Evolutionary conservation across 2,113 vertebrate genomes (phyloP).

Genomic region (Pollimyrus isidori): DNA sequence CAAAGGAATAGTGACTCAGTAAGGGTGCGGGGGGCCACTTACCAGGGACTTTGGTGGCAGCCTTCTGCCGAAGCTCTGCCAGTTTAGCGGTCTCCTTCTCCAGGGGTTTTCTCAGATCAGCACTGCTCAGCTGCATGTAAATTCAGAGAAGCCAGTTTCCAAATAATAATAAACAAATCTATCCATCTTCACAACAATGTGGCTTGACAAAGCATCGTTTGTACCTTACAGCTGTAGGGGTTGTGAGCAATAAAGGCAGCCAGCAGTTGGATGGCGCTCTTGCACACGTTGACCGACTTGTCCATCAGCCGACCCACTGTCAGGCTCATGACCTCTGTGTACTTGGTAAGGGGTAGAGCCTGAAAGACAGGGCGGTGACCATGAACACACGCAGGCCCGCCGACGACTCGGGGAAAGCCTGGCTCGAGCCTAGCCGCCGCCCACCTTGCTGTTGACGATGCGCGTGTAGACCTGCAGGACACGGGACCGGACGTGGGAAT

Average conservation of each 20-base stretch:
- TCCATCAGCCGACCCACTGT: slow-evolving; percentile 84
- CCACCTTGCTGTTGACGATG: slow-evolving; percentile 80
- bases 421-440: background rate
- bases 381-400: background rate
- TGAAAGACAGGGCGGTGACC: slow-evolving; percentile 32
- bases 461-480: slow-evolving; percentile 81
- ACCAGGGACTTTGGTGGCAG: slow-evolving; percentile 46
- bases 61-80: slow-evolving; percentile 63
- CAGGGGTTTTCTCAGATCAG: slow-evolving; percentile 72
- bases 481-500: slow-evolving; percentile 74
- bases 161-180: background rate
- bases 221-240: slow-evolving; percentile 92
- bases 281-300: slow-evolving; percentile 81
- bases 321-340: slow-evolving; percentile 76
- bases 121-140: slow-evolving; percentile 68
- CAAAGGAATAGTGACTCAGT: background rate
- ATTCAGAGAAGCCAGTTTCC: background rate
- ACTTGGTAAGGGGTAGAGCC: slow-evolving; percentile 79
- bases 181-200: background rate
- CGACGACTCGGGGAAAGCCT: background rate
- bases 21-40: background rate
- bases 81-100: slow-evolving; percentile 79
- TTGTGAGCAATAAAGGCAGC: slow-evolving; percentile 89
- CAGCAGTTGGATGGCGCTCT: slow-evolving; percentile 89
- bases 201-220: too few relatives aligned